These are phyloP conservation scores for Chrysotoxum bicinctum DNA, from an alignment of 2,888 invertebrate species.

Conservation along the genomic window DNA sequence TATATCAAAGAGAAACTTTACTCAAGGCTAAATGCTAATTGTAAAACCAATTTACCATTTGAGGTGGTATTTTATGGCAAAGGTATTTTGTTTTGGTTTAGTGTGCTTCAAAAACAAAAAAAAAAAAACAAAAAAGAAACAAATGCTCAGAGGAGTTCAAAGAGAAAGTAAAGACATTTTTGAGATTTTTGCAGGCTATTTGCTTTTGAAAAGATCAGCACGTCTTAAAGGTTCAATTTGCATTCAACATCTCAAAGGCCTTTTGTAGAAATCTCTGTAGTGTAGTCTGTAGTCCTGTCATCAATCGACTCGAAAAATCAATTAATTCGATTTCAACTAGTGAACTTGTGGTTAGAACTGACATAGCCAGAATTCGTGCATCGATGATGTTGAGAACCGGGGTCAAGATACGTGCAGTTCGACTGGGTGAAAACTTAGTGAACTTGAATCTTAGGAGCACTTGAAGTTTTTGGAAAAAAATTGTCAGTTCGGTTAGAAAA, in stretches of 20 bases:
- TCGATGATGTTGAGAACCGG: not conserved
- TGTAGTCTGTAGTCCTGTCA: not conserved
- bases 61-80: not conserved
- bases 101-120: not conserved
- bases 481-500: no score
- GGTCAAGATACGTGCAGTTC: no score
- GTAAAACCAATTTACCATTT: constrained; percentile 29
- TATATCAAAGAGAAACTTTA: constrained; percentile 1
- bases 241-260: not conserved
- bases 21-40: constrained; percentile 23
- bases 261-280: not conserved
- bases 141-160: not conserved
- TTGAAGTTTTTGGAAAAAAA: no score
- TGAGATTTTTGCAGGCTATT: not conserved
- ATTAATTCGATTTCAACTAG: not conserved
- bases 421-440: no score
- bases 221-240: not conserved
- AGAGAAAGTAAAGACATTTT: not conserved
- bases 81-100: not conserved
- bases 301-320: not conserved
- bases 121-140: not conserved
- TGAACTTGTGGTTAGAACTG: not conserved
- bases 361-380: not conserved
- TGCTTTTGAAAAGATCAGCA: not conserved
- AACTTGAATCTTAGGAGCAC: no score